These are phyloP conservation scores for Icerya purchasi DNA, from an alignment of 2,888 invertebrate genomes.

Conservation along the genomic window DNA sequence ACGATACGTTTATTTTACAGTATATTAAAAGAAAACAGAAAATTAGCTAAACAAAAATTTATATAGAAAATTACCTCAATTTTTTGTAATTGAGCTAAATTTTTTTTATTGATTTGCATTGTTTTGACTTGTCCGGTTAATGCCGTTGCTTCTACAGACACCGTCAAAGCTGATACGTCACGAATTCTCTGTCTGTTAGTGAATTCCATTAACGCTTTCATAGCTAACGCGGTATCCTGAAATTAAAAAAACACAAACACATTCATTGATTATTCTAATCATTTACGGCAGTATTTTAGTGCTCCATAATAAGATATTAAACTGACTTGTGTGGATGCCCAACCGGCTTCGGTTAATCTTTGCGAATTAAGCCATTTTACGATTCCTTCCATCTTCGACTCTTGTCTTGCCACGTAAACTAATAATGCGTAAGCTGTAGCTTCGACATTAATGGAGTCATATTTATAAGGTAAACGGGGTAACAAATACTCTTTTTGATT, in stretches of 20 bases:
- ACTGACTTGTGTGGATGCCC: slow-evolving; percentile 51
- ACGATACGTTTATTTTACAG: too few species aligned
- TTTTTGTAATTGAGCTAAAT: slow-evolving; percentile 54
- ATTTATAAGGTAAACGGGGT: slow-evolving; percentile 67
- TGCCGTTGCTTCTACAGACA: slow-evolving; percentile 68
- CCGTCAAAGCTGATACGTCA: slow-evolving; percentile 55
- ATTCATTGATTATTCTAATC: too few species aligned
- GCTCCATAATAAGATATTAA: background rate
- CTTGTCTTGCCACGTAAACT: slow-evolving; percentile 67
- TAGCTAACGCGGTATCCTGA: slow-evolving; percentile 64
- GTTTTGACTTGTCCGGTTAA: slow-evolving; percentile 41
- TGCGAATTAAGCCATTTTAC: slow-evolving; percentile 81
- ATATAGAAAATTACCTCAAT: slow-evolving; percentile 52
- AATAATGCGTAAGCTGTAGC: slow-evolving; percentile 80
- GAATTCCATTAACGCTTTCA: slow-evolving; percentile 75
- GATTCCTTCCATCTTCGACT: slow-evolving; percentile 60
- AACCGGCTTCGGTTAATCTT: slow-evolving; percentile 64
- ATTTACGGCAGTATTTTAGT: too few species aligned
- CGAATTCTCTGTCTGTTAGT: slow-evolving; percentile 64
- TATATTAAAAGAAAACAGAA: too few species aligned
- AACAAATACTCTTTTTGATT: slow-evolving; percentile 77
- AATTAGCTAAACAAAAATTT: too few species aligned
- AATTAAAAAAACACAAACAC: slow-evolving; percentile 20
- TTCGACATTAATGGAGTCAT: slow-evolving; percentile 78
- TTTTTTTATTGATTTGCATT: slow-evolving; percentile 48